Base-by-base conservation (phyloP, 2,888 invertebrate species). In the Agrochola litura region DNA sequence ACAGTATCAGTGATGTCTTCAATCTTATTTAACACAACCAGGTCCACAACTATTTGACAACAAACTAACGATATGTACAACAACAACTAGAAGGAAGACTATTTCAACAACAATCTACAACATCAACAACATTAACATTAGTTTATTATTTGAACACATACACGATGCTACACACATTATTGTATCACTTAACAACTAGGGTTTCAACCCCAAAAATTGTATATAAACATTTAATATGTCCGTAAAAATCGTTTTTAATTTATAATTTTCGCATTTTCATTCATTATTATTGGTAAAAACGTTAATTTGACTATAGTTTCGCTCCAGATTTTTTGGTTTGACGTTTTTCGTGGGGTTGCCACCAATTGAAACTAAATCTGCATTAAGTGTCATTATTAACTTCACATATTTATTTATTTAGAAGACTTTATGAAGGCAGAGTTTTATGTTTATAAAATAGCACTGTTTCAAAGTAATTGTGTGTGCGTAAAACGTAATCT, bases 21-120 rank as follows among this genome's bases (percentile, higher is more conserved):
- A 91, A 94, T 93, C 91, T 92, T 94, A 89, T 91, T 79, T 83
- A 91, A 82, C 95, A 95, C 95, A 95, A 95, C 94, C 95, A 91
- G 91, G 66, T 86, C 87, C 92, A 94, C 93, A 93, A 93, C 91
- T 89, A 86, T 84, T 89, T 82, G 88, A 89, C 86, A 90, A 91
- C 87, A 83, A 87, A 86, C 83, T 69, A 86, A 88, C 87, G 86
- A 90, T 89, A 88, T 88, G 89, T 88, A 77, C 73, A 85, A 77
- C 37, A 73, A 41, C n/a, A 68, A 80, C 82, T 87, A 91, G 76
- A 81, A 81, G 88, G 89, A 91, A 92, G 89, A 91, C 89, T 87
- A 86, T 74, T 71, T 61, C 37, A 89, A 82, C 82, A 90, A 90
- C 84, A 84, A 78, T 83, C 82, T 88, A 87, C 75, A 82, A 89